phyloP scores from a whole-genome alignment of 2,797 vertebrate species.

The Moxostoma hubbsi region DNA sequence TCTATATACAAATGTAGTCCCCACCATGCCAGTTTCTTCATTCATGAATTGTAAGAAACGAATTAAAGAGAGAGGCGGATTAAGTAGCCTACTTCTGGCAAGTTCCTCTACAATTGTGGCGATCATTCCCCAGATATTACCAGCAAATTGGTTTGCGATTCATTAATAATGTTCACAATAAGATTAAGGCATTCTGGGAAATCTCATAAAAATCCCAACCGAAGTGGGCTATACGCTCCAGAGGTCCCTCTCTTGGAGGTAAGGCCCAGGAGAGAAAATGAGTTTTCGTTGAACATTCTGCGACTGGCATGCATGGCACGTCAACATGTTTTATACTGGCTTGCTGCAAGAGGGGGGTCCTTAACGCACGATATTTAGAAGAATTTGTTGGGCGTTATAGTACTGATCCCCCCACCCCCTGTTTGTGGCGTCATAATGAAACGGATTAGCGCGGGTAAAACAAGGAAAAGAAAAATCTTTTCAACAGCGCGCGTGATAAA shows the following conservation, averaged over 20 bases:
- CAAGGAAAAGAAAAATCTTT: conserved; percentile 74
- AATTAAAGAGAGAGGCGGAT: conserved; percentile 39
- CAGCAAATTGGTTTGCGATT: conserved; percentile 89
- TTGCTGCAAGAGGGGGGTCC: conserved; percentile 76
- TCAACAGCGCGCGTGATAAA: conserved; percentile 77
- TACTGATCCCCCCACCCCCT: conserved; percentile 56
- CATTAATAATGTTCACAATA: conserved; percentile 90
- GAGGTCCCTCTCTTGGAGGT: conserved; percentile 76
- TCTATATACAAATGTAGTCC: conserved; percentile 26
- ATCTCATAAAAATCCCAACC: conserved; percentile 79
- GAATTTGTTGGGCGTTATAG: conserved; percentile 77
- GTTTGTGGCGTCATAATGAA: conserved; percentile 80
- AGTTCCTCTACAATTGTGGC: conserved; percentile 72
- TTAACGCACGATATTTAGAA: conserved; percentile 69
- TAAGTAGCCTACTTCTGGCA: conserved; percentile 65
- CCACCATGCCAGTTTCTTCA: conserved; percentile 30
- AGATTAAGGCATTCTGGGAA: conserved; percentile 85
- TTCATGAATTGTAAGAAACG: conserved; percentile 32
- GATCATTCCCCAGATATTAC: conserved; percentile 83
- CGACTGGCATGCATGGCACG: conserved; percentile 78
- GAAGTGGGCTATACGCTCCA: conserved; percentile 74
- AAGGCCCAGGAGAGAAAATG: conserved; percentile 76
- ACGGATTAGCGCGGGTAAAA: conserved; percentile 85
- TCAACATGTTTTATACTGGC: conserved; percentile 77
- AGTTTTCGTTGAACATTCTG: conserved; percentile 79